A percentile compares a stretch with the other conserved stretches of the same genome.
Conservation (phyloP, 2,113 vertebrate species). For the Phasianus colchicus region DNA sequence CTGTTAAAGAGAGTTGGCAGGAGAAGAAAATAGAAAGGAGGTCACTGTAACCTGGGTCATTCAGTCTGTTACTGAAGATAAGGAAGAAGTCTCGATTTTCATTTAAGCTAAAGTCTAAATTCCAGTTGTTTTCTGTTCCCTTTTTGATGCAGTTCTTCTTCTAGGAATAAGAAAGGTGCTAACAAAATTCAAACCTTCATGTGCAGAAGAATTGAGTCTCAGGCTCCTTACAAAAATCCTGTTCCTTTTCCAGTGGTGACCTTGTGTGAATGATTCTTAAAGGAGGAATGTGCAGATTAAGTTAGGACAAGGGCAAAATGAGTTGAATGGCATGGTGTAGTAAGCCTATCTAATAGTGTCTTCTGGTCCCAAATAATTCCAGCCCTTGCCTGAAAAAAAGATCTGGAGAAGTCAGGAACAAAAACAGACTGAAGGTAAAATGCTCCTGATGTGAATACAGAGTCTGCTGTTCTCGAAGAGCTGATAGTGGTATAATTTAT, state of each 20-base stretch:
- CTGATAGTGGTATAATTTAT: not conserved
- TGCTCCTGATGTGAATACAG: not conserved
- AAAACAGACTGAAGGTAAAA: not conserved
- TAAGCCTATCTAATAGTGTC: not conserved
- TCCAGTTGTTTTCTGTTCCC: not conserved
- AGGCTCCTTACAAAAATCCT: not conserved
- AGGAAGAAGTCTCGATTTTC: not conserved
- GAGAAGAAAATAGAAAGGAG: not conserved
- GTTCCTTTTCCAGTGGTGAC: not conserved
- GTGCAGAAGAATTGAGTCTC: not conserved
- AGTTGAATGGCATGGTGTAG: not conserved
- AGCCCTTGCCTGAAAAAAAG: not conserved
- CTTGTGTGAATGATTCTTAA: not conserved
- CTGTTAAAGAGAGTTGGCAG: not conserved
- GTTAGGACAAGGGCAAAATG: not conserved
- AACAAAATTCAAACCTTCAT: not conserved
- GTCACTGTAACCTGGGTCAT: not conserved
- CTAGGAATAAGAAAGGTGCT: not conserved
- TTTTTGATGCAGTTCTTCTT: accelerated
- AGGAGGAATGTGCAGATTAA: not conserved
- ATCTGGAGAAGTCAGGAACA: not conserved
- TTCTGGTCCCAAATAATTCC: not conserved
- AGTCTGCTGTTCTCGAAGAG: not conserved
- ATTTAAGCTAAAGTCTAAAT: not conserved
- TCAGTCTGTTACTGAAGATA: not conserved